Evolutionary conservation across 2,797 vertebrate species (phyloP).

Genomic region (Danio choprae): DNA sequence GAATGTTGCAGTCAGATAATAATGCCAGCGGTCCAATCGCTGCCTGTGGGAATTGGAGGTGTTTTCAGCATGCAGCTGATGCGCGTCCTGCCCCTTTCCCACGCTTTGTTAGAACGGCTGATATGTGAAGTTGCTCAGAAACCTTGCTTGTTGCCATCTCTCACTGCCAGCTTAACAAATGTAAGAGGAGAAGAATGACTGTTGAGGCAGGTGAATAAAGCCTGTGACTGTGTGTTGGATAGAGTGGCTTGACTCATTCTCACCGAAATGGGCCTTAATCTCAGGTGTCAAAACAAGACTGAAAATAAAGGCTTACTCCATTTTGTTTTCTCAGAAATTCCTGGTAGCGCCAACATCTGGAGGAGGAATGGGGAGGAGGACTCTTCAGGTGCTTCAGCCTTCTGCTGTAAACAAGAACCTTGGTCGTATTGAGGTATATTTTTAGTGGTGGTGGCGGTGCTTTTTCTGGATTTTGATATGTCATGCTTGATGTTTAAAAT

Average conservation of each 20-base stretch:
- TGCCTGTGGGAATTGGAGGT: constrained; percentile 83
- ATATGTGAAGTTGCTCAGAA: constrained; percentile 67
- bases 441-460: neutral
- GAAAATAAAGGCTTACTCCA: neutral
- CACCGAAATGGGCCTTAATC: neutral
- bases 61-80: constrained; percentile 58
- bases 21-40: constrained; percentile 61
- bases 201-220: constrained; percentile 74
- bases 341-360: constrained; percentile 67
- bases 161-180: constrained; percentile 79
- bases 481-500: neutral
- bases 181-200: constrained; percentile 66
- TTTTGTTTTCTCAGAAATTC: constrained; percentile 74
- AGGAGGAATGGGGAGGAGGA: constrained; percentile 76
- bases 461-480: neutral
- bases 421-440: constrained; percentile 83
- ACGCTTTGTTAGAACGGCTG: constrained; percentile 77
- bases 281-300: too few relatives aligned
- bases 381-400: constrained; percentile 88
- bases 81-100: constrained; percentile 78
- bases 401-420: constrained; percentile 80
- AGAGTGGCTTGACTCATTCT: neutral
- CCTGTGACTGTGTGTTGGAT: constrained; percentile 22
- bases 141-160: constrained; percentile 79
- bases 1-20: constrained; percentile 70